Evolutionary conservation across 2,113 vertebrate genomes (phyloP).

Genomic region (Dascyllus trimaculatus): DNA sequence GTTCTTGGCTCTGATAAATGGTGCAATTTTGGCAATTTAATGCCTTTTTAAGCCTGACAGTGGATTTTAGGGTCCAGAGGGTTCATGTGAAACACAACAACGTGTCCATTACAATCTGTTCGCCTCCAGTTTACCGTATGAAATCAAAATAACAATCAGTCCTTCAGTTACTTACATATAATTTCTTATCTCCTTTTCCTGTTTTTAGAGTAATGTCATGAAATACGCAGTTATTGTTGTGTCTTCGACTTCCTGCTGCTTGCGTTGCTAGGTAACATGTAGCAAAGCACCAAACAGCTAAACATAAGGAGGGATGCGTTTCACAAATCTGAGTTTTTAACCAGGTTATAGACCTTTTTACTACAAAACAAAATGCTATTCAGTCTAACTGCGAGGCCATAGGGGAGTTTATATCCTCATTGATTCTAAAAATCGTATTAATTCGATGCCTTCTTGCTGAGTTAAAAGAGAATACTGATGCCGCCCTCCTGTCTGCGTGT

Average conservation of each 20-base stretch:
- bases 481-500: background rate
- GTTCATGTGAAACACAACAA: background rate
- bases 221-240: background rate
- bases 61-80: too few species aligned
- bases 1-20: too few species aligned
- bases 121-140: background rate
- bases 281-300: background rate
- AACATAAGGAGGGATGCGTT: background rate
- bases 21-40: too few species aligned
- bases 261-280: background rate
- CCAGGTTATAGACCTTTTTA: background rate
- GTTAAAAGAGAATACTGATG: slow-evolving; percentile 1
- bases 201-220: background rate
- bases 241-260: background rate
- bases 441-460: too few species aligned
- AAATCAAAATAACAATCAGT: background rate
- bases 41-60: too few species aligned
- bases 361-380: background rate
- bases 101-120: slow-evolving; percentile 6
- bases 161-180: background rate
- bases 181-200: background rate
- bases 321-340: background rate
- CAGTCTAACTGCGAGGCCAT: background rate
- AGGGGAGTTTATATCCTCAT: too few species aligned
- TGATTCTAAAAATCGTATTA: too few species aligned